A percentile compares a stretch with the other conserved stretches of the same genome.
Conservation (phyloP, 2,797 vertebrate species). For the Mus caroli region DNA sequence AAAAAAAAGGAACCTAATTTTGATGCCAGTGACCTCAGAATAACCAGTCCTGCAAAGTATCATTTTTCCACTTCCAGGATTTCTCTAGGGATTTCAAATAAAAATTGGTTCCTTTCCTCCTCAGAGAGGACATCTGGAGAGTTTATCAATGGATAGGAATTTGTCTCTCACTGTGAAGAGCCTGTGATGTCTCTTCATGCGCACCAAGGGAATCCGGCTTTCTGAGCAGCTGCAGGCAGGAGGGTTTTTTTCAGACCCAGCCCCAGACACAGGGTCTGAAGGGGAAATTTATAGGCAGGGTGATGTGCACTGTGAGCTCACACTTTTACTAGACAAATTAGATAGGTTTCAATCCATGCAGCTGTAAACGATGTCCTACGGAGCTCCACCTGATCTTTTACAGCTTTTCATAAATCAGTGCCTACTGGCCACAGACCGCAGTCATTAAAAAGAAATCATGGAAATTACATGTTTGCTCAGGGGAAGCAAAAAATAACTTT, state of each 20-base stretch:
- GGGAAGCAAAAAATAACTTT: constrained; percentile 91
- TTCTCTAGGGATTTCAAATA: constrained; percentile 89
- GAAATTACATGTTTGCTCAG: constrained; percentile 98
- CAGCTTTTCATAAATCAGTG: constrained; percentile 96
- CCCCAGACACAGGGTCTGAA: constrained; percentile 88
- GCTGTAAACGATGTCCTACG: constrained; percentile 95
- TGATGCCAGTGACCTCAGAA: constrained; percentile 91
- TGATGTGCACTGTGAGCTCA: constrained; percentile 92
- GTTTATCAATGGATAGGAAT: constrained; percentile 93
- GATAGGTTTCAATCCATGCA: constrained; percentile 93
- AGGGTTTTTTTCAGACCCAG: constrained; percentile 83
- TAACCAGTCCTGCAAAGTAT: constrained; percentile 92
- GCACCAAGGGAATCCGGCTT: constrained; percentile 88
- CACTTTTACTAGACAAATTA: constrained; percentile 96
- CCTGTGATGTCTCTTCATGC: constrained; percentile 88
- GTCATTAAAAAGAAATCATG: constrained; percentile 99
- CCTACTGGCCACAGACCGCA: constrained; percentile 90
- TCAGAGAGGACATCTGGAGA: constrained; percentile 94
- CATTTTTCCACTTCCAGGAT: constrained; percentile 92
- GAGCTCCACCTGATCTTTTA: constrained; percentile 92
- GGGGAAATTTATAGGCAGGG: constrained; percentile 89
- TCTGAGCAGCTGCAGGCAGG: constrained; percentile 89
- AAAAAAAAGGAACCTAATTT: constrained; percentile 86
- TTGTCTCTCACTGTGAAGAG: constrained; percentile 89
- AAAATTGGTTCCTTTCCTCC: constrained; percentile 90